phyloP scores from a whole-genome alignment of 2,113 vertebrate species.

The Micronycteris hirsuta region DNA sequence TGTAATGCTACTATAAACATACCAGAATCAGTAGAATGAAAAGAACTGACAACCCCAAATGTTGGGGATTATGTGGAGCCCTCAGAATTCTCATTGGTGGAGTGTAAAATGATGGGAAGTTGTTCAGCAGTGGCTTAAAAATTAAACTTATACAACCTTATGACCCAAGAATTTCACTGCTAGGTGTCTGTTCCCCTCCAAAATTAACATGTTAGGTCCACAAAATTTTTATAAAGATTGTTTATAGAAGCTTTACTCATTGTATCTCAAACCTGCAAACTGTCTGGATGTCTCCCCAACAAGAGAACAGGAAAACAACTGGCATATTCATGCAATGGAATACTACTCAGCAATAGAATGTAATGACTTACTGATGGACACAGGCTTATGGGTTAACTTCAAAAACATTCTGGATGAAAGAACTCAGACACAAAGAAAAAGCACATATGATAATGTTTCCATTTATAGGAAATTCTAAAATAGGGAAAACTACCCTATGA shows the following conservation, averaged over 20 bases:
- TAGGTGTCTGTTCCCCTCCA: neutral
- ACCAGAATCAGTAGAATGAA: neutral
- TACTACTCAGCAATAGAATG: neutral
- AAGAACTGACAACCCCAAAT: neutral
- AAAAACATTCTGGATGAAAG: neutral
- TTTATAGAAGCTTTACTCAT: neutral
- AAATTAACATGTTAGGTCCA: neutral
- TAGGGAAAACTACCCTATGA: neutral
- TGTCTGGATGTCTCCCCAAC: neutral
- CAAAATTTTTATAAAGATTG: neutral
- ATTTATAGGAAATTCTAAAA: constrained; percentile 13
- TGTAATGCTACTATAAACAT: neutral
- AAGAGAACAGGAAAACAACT: neutral
- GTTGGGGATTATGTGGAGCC: neutral
- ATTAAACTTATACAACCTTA: neutral
- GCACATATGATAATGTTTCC: neutral
- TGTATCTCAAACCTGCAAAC: constrained; percentile 2
- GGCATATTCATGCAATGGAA: neutral
- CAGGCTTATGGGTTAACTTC: neutral
- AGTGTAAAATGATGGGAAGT: neutral
- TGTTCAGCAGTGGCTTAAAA: neutral
- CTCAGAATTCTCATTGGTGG: neutral
- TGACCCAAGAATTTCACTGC: neutral
- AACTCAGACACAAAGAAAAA: neutral
- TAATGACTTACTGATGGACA: neutral